phyloP scores from a whole-genome alignment of 2,113 vertebrate species.

The Cygnus atratus region DNA sequence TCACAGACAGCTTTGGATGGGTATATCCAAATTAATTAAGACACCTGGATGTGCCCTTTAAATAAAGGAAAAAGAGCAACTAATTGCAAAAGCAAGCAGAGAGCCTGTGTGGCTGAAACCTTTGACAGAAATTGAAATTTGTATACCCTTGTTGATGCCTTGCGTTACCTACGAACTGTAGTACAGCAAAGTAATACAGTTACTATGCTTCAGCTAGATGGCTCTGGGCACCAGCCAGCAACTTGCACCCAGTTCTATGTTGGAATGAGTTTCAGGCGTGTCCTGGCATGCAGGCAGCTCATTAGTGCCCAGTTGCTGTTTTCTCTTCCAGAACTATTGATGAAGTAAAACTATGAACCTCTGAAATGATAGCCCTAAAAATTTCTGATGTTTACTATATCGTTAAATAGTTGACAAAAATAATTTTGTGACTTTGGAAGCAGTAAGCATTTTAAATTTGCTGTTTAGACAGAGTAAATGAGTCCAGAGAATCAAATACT shows the following conservation, averaged over 20 bases:
- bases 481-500: background rate
- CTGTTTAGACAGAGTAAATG: background rate
- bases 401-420: background rate
- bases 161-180: background rate
- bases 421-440: background rate
- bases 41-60: background rate
- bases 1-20: background rate
- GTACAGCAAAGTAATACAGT: background rate
- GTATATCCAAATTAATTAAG: background rate
- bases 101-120: background rate
- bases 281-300: background rate
- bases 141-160: accelerated
- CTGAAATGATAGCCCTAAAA: background rate
- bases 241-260: background rate
- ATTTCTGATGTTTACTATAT: background rate
- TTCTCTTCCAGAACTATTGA: background rate
- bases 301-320: background rate
- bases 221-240: background rate
- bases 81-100: background rate
- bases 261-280: background rate
- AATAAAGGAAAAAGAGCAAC: background rate
- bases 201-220: background rate
- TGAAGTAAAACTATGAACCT: background rate
- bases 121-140: background rate
- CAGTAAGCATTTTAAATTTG: background rate